A percentile compares a stretch with the other conserved stretches of the same genome.
phyloP scores from a whole-genome alignment of 2,888 invertebrate genomes.

The Mimachlamys varia region DNA sequence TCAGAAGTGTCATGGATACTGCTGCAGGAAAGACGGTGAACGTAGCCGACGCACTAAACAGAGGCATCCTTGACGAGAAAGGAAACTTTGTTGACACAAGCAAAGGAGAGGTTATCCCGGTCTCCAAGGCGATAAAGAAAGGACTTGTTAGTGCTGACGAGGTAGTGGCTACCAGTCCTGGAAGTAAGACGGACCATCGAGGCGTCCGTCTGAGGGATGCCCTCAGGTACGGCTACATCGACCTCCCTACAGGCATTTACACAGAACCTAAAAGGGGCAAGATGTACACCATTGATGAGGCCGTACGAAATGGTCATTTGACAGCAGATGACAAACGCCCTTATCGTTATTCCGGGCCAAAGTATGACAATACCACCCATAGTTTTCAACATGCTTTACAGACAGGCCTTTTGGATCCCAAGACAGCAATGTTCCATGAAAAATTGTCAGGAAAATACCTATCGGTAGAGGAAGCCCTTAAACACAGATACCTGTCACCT shows the following conservation, averaged over 20 bases:
- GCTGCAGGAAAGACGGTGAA: constrained; percentile 89
- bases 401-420: constrained; percentile 90
- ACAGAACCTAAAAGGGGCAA: constrained; percentile 91
- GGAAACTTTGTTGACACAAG: constrained; percentile 91
- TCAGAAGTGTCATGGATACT: constrained; percentile 87
- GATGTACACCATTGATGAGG: constrained; percentile 93
- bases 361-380: constrained; percentile 73
- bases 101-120: constrained; percentile 90
- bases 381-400: constrained; percentile 87
- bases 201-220: constrained; percentile 87
- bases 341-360: constrained; percentile 72
- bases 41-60: constrained; percentile 92
- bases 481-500: constrained; percentile 80
- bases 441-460: constrained; percentile 85
- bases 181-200: constrained; percentile 81
- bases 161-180: constrained; percentile 60
- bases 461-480: constrained; percentile 89
- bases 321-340: constrained; percentile 67
- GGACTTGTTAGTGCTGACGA: constrained; percentile 87
- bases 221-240: constrained; percentile 88
- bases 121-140: constrained; percentile 94
- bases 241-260: constrained; percentile 82
- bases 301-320: constrained; percentile 81
- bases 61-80: constrained; percentile 88
- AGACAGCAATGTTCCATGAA: constrained; percentile 88